A percentile compares a stretch with the other conserved stretches of the same genome.
Conservation (phyloP, 1,140 invertebrate species). For the Magallana angulata region DNA sequence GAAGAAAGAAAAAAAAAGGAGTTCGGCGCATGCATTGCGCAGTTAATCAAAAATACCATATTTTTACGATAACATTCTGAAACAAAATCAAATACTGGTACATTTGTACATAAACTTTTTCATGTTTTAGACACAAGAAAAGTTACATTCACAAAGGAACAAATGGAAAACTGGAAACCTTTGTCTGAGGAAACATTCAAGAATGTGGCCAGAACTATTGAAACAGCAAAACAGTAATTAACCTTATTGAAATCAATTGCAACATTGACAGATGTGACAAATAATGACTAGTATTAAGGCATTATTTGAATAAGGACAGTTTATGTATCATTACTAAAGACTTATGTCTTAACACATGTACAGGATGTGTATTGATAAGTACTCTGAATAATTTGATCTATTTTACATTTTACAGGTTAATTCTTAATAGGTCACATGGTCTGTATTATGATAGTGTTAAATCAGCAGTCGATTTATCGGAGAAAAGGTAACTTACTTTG, state of each 20-base stretch:
- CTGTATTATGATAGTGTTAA: slow-evolving; percentile 16
- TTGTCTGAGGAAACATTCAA: not conserved
- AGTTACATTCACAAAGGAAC: slow-evolving; percentile 18
- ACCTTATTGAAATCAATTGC: no score
- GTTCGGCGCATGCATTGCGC: no score
- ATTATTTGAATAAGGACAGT: no score
- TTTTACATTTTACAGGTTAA: not conserved
- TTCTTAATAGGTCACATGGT: slow-evolving; percentile 1
- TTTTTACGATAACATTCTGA: not conserved
- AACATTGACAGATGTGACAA: no score
- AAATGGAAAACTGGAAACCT: slow-evolving; percentile 16
- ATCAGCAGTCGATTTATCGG: not conserved
- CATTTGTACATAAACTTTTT: not conserved
- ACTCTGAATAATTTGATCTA: no score
- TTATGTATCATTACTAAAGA: no score
- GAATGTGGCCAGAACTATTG: not conserved
- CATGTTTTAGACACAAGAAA: not conserved
- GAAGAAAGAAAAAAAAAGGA: no score
- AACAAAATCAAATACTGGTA: not conserved
- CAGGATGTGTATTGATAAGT: no score
- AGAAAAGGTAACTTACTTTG: not conserved
- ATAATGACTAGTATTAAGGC: no score
- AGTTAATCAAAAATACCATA: no score
- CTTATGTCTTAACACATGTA: no score
- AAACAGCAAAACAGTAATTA: slow-evolving; percentile 14